A percentile compares a stretch with the other conserved stretches of the same genome.
Evolutionary conservation across 2,888 invertebrate species (phyloP).

Genomic region (Ryuthela nishihirai): DNA sequence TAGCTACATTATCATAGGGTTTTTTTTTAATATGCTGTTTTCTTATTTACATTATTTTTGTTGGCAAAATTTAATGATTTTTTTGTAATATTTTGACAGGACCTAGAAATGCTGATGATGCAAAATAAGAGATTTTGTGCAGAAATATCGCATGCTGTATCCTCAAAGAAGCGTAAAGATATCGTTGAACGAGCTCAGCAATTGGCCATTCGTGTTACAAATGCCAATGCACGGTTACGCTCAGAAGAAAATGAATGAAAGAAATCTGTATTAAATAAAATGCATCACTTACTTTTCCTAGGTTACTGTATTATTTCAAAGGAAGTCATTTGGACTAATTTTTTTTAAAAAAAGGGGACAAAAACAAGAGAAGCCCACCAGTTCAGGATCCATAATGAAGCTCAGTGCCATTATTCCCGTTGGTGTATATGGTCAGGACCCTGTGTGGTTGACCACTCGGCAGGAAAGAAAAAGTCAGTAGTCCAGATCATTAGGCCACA

Average conservation of each 20-base stretch:
- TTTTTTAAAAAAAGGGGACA: too few species aligned
- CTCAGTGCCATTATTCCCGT: too few species aligned
- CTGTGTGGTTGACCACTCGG: too few species aligned
- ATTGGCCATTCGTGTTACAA: slow-evolving; percentile 90
- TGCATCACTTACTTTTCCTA: too few species aligned
- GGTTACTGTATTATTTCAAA: too few species aligned
- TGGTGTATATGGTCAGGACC: too few species aligned
- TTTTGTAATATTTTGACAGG: slow-evolving; percentile 65
- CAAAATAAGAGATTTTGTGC: slow-evolving; percentile 96
- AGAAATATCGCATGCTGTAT: slow-evolving; percentile 96
- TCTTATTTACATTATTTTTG: slow-evolving; percentile 1
- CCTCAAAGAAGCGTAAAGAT: slow-evolving; percentile 92
- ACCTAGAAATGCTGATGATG: slow-evolving; percentile 97
- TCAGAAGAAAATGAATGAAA: slow-evolving; percentile 98
- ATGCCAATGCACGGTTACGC: slow-evolving; percentile 91
- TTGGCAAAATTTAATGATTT: neutral
- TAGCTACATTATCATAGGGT: too few species aligned
- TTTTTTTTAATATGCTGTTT: neutral
- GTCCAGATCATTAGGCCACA: too few species aligned
- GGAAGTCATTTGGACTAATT: too few species aligned
- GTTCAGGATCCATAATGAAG: too few species aligned
- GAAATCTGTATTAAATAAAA: neutral
- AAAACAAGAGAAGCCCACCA: too few species aligned
- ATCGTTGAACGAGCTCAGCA: slow-evolving; percentile 97
- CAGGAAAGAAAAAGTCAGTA: too few species aligned